Evolutionary conservation across 2,113 vertebrate species (phyloP), one percentile per base, ranked within the genome.

Genomic region (Holacanthus passer): DNA sequence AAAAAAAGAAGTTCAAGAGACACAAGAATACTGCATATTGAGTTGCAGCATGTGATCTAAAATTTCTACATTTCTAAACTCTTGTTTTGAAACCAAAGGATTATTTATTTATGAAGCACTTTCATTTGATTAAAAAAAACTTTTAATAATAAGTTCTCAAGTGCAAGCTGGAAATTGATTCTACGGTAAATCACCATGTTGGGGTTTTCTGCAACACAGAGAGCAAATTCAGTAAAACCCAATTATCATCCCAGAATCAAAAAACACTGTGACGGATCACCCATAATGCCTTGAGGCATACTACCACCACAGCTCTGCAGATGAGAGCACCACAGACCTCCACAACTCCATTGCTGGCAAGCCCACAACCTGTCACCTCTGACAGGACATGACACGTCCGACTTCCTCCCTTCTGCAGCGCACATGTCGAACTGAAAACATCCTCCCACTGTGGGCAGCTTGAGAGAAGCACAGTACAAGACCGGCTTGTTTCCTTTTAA

Each of bases 301-400:
- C 72, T 17, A 39, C 50, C 59, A 69, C 24, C 45, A 52, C 37
- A 72, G 37, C 2, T 5, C n/a, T 39, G 58, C 29, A 72, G 22
- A 80, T 6, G 70, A 74, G 24, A 69, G 43, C 45, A 63, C 59
- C 74, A 35, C 58, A 77, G 47, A 73, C 14, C 59, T 29, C 52
- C 35, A 27, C 29, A 63, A 31, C 63, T 5, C 29, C 27, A 32
- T 11, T 17, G 53, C 10, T 47, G 8, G 22, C 78, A 60, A 48
- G 45, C 35, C 48, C 17, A 50, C 64, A 73, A 64, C 77, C 56
- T 64, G 48, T 91, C 87, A 82, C 58, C 69, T 47, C 68, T 77
- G 56, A 91, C 80, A 88, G 82, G 71, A 90, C 41, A 53, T 77
- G 70, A 84, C 82, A 88, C 60, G 72, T 89, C 48, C 72, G 50